phyloP scores from a whole-genome alignment of 2,888 invertebrate species.

The Girardia tigrina region DNA sequence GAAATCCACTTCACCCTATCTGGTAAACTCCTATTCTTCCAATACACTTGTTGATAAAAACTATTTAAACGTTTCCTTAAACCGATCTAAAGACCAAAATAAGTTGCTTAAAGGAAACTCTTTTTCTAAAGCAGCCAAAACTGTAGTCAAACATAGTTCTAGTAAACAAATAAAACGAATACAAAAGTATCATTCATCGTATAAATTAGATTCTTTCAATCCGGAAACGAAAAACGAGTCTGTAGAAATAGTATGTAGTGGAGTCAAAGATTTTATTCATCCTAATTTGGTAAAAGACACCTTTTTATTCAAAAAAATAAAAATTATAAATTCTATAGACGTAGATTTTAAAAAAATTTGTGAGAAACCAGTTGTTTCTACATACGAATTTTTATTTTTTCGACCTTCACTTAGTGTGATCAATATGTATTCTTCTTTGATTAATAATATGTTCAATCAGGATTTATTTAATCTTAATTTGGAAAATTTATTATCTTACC shows the following conservation, averaged over 20 bases:
- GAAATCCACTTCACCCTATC: not conserved
- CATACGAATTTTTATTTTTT: not conserved
- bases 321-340: not conserved
- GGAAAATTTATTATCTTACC: not conserved
- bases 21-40: not conserved
- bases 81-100: not conserved
- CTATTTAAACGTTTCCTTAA: not conserved
- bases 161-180: not conserved
- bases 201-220: not conserved
- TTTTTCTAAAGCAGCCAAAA: not conserved
- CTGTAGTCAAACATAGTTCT: not conserved
- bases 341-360: not conserved
- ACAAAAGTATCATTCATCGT: conserved; percentile 1
- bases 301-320: conserved; percentile 5
- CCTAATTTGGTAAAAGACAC: not conserved
- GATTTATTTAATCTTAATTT: not conserved
- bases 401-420: not conserved
- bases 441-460: not conserved
- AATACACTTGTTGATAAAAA: not conserved
- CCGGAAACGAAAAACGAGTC: not conserved
- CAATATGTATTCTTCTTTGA: not conserved
- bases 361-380: not conserved
- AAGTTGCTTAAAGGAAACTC: not conserved
- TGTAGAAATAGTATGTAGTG: not conserved
- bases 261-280: not conserved